These are phyloP conservation scores for Reticulitermes speratus DNA, from an alignment of 1,140 invertebrate species.

Conservation along the genomic window DNA sequence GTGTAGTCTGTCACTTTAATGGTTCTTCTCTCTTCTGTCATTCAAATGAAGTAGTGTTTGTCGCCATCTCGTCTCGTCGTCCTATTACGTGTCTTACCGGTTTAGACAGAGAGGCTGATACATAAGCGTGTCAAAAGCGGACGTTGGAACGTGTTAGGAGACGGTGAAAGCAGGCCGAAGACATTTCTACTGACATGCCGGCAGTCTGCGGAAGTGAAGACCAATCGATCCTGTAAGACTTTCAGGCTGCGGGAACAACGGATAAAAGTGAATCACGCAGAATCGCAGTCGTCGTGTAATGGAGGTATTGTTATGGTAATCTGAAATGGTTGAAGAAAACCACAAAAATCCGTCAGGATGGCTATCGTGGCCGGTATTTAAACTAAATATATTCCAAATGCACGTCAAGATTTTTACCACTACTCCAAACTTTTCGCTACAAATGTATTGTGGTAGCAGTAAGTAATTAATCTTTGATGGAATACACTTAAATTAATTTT, in stretches of 20 bases:
- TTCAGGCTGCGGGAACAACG: neutral
- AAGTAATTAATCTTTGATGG: too few species aligned
- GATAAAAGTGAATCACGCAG: neutral
- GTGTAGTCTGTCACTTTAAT: neutral
- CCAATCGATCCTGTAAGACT: neutral
- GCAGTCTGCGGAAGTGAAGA: neutral
- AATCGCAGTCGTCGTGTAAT: too few species aligned
- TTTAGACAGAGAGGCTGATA: neutral
- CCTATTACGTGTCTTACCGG: neutral
- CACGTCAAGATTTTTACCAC: too few species aligned
- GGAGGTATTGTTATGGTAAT: too few species aligned
- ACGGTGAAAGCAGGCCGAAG: neutral
- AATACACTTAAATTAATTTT: too few species aligned
- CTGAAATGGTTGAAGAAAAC: too few species aligned
- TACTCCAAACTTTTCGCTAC: too few species aligned
- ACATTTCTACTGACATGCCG: neutral
- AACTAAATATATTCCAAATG: too few species aligned
- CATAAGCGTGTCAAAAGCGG: neutral
- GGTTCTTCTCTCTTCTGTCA: neutral
- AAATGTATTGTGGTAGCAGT: too few species aligned
- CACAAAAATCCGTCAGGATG: too few species aligned
- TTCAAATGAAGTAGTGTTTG: neutral
- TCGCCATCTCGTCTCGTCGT: neutral
- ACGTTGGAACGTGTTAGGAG: neutral
- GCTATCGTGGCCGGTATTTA: too few species aligned